A percentile compares a stretch with the other conserved stretches of the same genome.
These are phyloP conservation scores for Pyxicephalus adspersus DNA, from an alignment of 2,113 vertebrate genomes.

Conservation along the genomic window DNA sequence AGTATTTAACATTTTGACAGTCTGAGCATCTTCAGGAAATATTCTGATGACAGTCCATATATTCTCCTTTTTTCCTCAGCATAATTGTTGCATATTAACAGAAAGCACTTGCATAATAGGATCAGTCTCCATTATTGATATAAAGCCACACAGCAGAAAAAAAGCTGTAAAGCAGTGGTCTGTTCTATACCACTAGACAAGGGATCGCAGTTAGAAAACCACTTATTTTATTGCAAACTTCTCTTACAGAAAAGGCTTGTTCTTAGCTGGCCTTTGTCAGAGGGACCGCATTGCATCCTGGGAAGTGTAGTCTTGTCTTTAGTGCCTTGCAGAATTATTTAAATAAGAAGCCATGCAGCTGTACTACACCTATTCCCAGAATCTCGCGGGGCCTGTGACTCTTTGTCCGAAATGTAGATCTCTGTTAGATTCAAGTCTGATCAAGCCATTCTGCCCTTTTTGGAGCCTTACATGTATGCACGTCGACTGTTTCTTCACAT, in stretches of 20 bases:
- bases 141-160: constrained; percentile 45
- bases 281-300: constrained; percentile 67
- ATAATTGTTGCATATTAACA: constrained; percentile 36
- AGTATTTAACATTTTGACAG: not conserved
- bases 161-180: constrained; percentile 15
- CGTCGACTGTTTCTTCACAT: constrained; percentile 90
- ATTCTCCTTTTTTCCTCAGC: constrained; percentile 17
- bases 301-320: constrained; percentile 72
- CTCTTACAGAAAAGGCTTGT: constrained; percentile 57
- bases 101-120: constrained; percentile 34
- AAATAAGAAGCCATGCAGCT: constrained; percentile 88
- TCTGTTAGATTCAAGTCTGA: constrained; percentile 76
- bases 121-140: constrained; percentile 34
- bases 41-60: not conserved
- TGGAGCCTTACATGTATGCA: constrained; percentile 96
- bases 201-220: constrained; percentile 21
- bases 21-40: not conserved
- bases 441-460: constrained; percentile 91
- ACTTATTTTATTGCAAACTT: constrained; percentile 52
- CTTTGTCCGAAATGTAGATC: constrained; percentile 60
- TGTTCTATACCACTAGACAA: constrained; percentile 23
- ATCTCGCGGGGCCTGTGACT: constrained; percentile 68
- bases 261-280: constrained; percentile 54
- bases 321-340: constrained; percentile 82
- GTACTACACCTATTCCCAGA: constrained; percentile 80